These are phyloP conservation scores for Dioctria linearis DNA, from an alignment of 2,888 invertebrate genomes.

Conservation along the genomic window DNA sequence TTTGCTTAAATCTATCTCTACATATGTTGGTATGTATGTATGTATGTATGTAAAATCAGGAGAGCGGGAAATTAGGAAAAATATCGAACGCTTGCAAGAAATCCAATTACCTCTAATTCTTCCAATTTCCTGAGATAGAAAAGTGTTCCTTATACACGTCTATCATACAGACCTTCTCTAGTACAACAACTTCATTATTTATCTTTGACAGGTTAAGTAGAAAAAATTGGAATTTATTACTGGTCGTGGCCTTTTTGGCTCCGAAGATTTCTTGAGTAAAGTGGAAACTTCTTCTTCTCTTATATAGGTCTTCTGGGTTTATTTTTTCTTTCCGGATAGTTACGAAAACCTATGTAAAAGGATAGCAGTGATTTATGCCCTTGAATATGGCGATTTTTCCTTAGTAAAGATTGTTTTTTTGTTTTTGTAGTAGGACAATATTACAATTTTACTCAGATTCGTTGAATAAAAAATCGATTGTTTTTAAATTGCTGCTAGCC, in stretches of 20 bases:
- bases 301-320: not conserved
- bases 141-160: slow-evolving; percentile 35
- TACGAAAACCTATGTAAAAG: slow-evolving; percentile 37
- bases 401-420: not conserved
- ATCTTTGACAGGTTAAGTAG: slow-evolving; percentile 58
- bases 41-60: not conserved
- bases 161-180: slow-evolving; percentile 13
- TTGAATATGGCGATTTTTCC: slow-evolving; percentile 15
- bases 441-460: no score
- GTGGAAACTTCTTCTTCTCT: not conserved
- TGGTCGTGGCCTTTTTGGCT: slow-evolving; percentile 34
- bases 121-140: slow-evolving; percentile 47
- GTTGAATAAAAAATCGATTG: no score
- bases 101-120: slow-evolving; percentile 58
- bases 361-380: slow-evolving; percentile 46
- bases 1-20: not conserved
- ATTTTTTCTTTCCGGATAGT: slow-evolving; percentile 12
- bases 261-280: slow-evolving; percentile 17
- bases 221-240: slow-evolving; percentile 51
- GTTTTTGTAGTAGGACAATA: no score
- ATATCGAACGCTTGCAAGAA: slow-evolving; percentile 45
- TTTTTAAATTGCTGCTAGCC: no score
- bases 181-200: slow-evolving; percentile 56
- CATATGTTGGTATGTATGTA: no score
- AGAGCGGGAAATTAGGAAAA: slow-evolving; percentile 31